Evolutionary conservation across 1,140 invertebrate species (phyloP), one percentile per base, ranked within the genome.

Genomic region (Trachelipus rathkii): DNA sequence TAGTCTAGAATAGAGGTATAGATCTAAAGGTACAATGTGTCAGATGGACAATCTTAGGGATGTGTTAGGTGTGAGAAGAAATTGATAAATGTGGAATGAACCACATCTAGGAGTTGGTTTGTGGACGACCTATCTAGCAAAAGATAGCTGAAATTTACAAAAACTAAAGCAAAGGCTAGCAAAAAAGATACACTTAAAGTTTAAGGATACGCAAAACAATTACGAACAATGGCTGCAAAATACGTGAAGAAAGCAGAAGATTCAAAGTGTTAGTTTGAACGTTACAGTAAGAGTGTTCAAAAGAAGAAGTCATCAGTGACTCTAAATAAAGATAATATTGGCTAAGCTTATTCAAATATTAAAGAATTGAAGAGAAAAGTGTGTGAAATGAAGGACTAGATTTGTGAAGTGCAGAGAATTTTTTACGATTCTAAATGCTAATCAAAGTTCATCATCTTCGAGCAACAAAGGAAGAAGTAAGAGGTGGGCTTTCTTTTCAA

Each of bases 131-230:
- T n/a, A n/a, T n/a, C n/a, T 60, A 19, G 19, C 11, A 13, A 60
- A 60, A 60, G 50, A 60, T 19, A n/a, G 50, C 50, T 13, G 1
- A n/a, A 60, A 60, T 60, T 15, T 60, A 60, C 50, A 13, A 60
- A 60, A 60, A 60, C 50, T 60, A 60, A 60, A 60, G 50, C 50
- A 13, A 60, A 60, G 19, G 50, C 50, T 60, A 19, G 50, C 50
- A 60, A 60, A 60, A 60, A 19, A 3, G 50, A 60, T 60, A 19
- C 50, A 13, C 19, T 60, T 13, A 60, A 60, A 60, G 50, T 60
- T 13, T 2, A 60, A 60, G 50, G 11, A 3, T 60, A 60, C 8
- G 50, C 50, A 13, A 60, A 60, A 60, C 11, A 60, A 13, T 4
- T 60, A 15, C 11, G 19, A 60, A 19, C 11, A 60, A 60, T 60